Evolutionary conservation across 2,888 invertebrate genomes (phyloP).

Genomic region (Abrostola triplasia): DNA sequence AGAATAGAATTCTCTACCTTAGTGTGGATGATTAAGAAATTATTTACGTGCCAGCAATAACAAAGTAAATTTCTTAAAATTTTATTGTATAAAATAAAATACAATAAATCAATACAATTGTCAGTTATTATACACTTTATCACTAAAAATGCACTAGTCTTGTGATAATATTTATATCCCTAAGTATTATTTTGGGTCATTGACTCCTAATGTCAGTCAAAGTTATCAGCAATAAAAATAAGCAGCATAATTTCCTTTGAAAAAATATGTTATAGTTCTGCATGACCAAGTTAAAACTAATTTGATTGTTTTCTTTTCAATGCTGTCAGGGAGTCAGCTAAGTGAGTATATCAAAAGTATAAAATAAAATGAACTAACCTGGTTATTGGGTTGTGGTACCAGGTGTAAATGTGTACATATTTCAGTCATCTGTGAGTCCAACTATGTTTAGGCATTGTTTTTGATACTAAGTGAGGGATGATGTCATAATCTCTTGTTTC

Average conservation of each 20-base stretch:
- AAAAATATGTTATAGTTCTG: background rate
- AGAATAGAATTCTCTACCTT: too few species aligned
- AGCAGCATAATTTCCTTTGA: background rate
- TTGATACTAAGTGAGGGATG: slow-evolving; percentile 27
- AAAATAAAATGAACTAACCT: slow-evolving; percentile 44
- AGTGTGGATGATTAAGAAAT: too few species aligned
- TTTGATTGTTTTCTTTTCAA: slow-evolving; percentile 78
- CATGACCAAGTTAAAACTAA: slow-evolving; percentile 57
- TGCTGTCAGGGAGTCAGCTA: slow-evolving; percentile 88
- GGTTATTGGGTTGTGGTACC: slow-evolving; percentile 51
- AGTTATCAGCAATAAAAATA: background rate
- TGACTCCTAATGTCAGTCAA: background rate
- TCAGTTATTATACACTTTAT: background rate
- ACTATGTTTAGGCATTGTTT: slow-evolving; percentile 10
- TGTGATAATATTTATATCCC: background rate
- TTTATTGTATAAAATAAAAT: background rate
- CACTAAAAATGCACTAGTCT: background rate
- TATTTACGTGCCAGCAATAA: too few species aligned
- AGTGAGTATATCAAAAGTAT: slow-evolving; percentile 80
- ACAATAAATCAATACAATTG: background rate
- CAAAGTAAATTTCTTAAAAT: background rate
- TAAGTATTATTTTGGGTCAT: background rate
- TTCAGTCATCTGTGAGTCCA: slow-evolving; percentile 23
- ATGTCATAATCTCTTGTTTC: slow-evolving; percentile 25
- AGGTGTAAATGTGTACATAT: slow-evolving; percentile 28